A percentile compares a stretch with the other conserved stretches of the same genome.
These are phyloP conservation scores for Paradisaea rubra DNA, from an alignment of 2,113 vertebrate species.

Conservation along the genomic window DNA sequence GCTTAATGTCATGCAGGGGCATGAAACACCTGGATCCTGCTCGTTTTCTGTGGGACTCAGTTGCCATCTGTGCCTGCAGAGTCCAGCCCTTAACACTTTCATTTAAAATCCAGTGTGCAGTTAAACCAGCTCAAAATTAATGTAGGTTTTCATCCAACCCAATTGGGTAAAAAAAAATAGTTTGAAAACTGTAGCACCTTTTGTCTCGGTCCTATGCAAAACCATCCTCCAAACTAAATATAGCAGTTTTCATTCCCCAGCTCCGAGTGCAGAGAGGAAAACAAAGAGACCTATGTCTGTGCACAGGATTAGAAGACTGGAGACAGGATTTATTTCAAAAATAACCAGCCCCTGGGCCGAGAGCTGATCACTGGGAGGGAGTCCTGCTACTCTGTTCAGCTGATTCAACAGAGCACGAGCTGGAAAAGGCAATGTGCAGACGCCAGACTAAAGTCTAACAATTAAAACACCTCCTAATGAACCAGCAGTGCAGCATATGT, in stretches of 20 bases:
- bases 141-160: background rate
- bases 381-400: background rate
- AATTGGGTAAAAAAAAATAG: background rate
- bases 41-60: background rate
- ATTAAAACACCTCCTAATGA: constrained; percentile 24
- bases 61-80: background rate
- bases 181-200: background rate
- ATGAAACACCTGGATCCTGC: background rate
- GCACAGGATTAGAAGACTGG: background rate
- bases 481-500: constrained; percentile 17
- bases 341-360: background rate
- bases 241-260: background rate
- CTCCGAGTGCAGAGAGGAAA: background rate
- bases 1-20: background rate
- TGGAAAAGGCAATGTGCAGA: background rate
- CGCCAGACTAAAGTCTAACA: background rate
- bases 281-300: background rate
- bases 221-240: background rate
- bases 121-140: background rate
- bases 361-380: background rate
- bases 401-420: background rate
- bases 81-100: background rate
- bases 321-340: background rate
- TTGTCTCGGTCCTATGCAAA: background rate
- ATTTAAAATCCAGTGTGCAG: background rate